A percentile compares a stretch with the other conserved stretches of the same genome.
Evolutionary conservation across 1,140 invertebrate species (phyloP).

Genomic region (Drosophila murphyi): DNA sequence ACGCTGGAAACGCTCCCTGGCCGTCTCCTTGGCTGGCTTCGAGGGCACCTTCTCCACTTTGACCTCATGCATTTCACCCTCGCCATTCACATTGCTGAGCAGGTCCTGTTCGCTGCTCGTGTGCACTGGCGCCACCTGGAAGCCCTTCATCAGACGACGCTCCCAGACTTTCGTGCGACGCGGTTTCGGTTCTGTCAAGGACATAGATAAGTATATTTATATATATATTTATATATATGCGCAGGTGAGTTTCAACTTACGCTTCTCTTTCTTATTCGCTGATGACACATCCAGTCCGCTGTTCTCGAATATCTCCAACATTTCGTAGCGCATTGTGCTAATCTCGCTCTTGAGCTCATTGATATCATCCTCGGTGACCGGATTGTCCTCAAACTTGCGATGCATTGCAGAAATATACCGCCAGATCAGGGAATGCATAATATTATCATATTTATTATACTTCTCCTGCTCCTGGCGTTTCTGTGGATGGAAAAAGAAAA

Average conservation of each 20-base stretch:
- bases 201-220: neutral
- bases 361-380: slow-evolving; percentile 95
- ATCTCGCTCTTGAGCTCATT: slow-evolving; percentile 97
- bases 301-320: slow-evolving; percentile 92
- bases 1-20: slow-evolving; percentile 88
- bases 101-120: slow-evolving; percentile 85
- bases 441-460: slow-evolving; percentile 89
- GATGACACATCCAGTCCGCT: slow-evolving; percentile 92
- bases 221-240: too few relatives aligned
- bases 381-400: slow-evolving; percentile 89
- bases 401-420: slow-evolving; percentile 93
- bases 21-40: slow-evolving; percentile 87
- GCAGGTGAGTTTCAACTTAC: slow-evolving; percentile 76
- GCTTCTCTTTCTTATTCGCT: slow-evolving; percentile 89
- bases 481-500: slow-evolving; percentile 20
- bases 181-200: slow-evolving; percentile 87
- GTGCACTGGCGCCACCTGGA: slow-evolving; percentile 90
- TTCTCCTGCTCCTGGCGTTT: slow-evolving; percentile 86
- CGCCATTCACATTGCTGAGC: slow-evolving; percentile 59
- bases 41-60: slow-evolving; percentile 73
- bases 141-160: slow-evolving; percentile 93
- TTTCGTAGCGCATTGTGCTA: slow-evolving; percentile 91
- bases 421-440: slow-evolving; percentile 93
- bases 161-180: slow-evolving; percentile 93
- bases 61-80: slow-evolving; percentile 81